These are phyloP conservation scores for Piaya cayana DNA, from an alignment of 2,113 vertebrate genomes.

Conservation along the genomic window DNA sequence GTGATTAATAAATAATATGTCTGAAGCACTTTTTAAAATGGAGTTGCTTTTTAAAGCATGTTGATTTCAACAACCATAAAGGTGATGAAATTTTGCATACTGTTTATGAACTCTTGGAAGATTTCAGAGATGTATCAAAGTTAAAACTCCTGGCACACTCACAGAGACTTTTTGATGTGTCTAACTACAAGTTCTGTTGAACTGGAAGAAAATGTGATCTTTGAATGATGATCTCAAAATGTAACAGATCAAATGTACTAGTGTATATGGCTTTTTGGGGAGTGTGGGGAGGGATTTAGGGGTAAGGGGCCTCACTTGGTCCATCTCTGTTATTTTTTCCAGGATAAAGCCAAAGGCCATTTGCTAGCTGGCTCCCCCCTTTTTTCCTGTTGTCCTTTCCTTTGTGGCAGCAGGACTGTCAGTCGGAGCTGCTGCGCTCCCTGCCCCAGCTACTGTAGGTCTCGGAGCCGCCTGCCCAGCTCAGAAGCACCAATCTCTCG, in stretches of 20 bases:
- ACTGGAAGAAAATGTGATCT: conserved; percentile 46
- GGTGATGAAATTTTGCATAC: not conserved
- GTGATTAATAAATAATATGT: conserved; percentile 50
- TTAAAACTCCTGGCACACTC: conserved; percentile 5
- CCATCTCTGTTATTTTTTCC: conserved; percentile 74
- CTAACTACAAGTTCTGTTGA: conserved; percentile 38
- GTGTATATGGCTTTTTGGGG: conserved; percentile 46
- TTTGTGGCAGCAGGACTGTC: conserved; percentile 71
- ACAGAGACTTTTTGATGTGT: conserved; percentile 44
- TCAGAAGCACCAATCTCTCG: conserved; percentile 71
- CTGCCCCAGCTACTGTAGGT: conserved; percentile 55
- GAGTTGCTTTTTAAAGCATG: conserved; percentile 38
- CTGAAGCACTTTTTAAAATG: not conserved
- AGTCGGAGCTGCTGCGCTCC: conserved; percentile 61
- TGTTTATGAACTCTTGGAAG: conserved; percentile 16
- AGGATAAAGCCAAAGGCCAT: conserved; percentile 75
- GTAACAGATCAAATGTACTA: conserved; percentile 42
- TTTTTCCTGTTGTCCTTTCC: conserved; percentile 64
- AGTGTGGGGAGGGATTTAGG: conserved; percentile 54
- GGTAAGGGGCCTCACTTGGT: conserved; percentile 59
- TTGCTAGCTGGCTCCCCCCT: conserved; percentile 66
- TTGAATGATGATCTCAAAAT: conserved; percentile 35
- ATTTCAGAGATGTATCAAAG: conserved; percentile 40
- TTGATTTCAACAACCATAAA: not conserved
- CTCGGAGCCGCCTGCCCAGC: conserved; percentile 60